These are phyloP conservation scores for Mormyrops boulengeri DNA, from an alignment of 2,797 vertebrate species.

Conservation along the genomic window DNA sequence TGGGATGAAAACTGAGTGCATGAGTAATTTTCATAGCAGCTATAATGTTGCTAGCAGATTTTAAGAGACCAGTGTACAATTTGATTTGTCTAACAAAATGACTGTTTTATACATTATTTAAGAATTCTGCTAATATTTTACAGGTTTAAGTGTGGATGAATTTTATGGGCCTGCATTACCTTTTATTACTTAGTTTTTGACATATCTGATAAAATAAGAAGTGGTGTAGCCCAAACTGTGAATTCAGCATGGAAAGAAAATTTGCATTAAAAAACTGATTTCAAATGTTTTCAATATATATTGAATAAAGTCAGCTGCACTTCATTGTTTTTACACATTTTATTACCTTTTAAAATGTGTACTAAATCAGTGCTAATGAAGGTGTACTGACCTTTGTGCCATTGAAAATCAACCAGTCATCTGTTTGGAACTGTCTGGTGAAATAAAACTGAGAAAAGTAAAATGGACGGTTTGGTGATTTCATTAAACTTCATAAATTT, in stretches of 20 bases:
- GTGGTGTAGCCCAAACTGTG: not conserved
- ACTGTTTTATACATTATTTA: not conserved
- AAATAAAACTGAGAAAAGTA: not conserved
- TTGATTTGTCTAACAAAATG: not conserved
- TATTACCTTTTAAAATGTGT: not conserved
- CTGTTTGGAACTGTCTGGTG: not conserved
- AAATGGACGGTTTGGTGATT: not conserved
- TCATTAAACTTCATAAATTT: not conserved
- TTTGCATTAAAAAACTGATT: too few species aligned
- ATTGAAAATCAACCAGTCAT: not conserved
- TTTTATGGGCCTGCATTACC: not conserved
- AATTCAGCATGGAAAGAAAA: too few species aligned
- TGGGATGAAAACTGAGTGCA: not conserved
- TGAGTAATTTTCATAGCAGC: not conserved
- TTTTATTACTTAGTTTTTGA: not conserved
- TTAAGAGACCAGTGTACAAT: not conserved
- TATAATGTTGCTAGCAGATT: not conserved
- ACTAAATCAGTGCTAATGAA: not conserved
- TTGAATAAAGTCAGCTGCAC: too few species aligned
- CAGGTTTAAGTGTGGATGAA: not conserved
- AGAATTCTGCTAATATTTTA: not conserved
- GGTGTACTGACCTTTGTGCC: not conserved
- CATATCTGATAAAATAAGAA: not conserved
- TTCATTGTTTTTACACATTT: not conserved
- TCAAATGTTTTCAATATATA: too few species aligned